Evolutionary conservation across 2,888 invertebrate genomes (phyloP).

Genomic region (Lasioglossum lativentre): DNA sequence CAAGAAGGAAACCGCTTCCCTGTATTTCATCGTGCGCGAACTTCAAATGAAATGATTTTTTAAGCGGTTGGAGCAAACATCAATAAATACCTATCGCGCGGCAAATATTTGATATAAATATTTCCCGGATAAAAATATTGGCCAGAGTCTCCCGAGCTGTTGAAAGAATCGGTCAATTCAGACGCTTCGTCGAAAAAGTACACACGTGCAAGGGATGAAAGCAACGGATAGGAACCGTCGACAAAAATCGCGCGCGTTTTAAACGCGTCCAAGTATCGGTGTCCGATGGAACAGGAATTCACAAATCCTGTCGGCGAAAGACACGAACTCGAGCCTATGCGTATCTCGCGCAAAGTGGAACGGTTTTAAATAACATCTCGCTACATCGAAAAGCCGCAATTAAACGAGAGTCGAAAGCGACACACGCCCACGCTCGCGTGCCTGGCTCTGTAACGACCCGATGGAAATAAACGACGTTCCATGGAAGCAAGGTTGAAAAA

Average conservation of each 20-base stretch:
- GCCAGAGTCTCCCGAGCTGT: not conserved
- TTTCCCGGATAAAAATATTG: not conserved
- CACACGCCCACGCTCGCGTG: not conserved
- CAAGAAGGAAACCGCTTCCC: too few relatives aligned
- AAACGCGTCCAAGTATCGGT: not conserved
- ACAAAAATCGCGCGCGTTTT: not conserved
- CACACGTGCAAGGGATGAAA: not conserved
- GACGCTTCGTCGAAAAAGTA: not conserved
- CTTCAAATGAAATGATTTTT: too few relatives aligned
- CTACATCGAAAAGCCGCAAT: slow-evolving; percentile 6
- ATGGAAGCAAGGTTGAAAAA: slow-evolving; percentile 11
- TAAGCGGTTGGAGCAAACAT: too few relatives aligned
- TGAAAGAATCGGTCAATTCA: not conserved
- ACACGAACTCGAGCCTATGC: not conserved
- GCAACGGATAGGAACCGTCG: not conserved
- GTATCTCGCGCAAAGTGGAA: not conserved
- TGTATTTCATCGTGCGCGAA: too few relatives aligned
- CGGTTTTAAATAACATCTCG: not conserved
- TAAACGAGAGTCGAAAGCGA: slow-evolving; percentile 5
- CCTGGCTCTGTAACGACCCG: not conserved
- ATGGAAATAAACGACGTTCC: slow-evolving; percentile 41
- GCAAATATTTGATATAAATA: too few relatives aligned
- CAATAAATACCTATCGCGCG: too few relatives aligned
- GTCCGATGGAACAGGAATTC: not conserved
- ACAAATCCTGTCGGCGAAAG: not conserved